Evolutionary conservation across 2,888 invertebrate genomes (phyloP).

Genomic region (Pelosia muscerda): DNA sequence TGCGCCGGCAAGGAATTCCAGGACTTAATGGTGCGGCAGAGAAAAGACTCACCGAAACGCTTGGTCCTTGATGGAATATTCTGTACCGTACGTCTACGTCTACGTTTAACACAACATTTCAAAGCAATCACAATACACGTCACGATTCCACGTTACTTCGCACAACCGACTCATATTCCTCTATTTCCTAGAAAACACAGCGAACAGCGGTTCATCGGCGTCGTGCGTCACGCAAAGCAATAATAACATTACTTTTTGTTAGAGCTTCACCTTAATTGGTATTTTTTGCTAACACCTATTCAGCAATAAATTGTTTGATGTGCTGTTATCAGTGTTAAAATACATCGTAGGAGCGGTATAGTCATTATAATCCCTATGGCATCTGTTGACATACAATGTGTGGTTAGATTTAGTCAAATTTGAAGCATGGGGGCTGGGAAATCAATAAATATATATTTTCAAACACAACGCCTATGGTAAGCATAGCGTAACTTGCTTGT

Average conservation of each 20-base stretch:
- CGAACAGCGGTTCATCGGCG: slow-evolving; percentile 15
- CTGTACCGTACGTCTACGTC: too few species aligned
- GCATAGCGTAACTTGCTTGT: too few species aligned
- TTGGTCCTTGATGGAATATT: too few species aligned
- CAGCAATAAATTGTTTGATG: slow-evolving; percentile 22
- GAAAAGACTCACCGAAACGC: too few species aligned
- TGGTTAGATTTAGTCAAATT: too few species aligned
- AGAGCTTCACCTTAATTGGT: slow-evolving; percentile 21
- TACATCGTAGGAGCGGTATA: too few species aligned
- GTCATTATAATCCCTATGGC: neutral
- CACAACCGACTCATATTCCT: slow-evolving; percentile 7
- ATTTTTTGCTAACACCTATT: slow-evolving; percentile 26
- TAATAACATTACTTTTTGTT: slow-evolving; percentile 44
- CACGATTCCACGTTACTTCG: slow-evolving; percentile 9
- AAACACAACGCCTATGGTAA: too few species aligned
- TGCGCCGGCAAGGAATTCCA: too few species aligned
- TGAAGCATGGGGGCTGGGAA: too few species aligned
- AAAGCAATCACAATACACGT: slow-evolving; percentile 2
- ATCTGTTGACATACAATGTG: too few species aligned
- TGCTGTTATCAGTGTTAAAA: neutral
- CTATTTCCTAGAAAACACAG: slow-evolving; percentile 15
- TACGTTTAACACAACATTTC: neutral
- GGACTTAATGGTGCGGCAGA: too few species aligned
- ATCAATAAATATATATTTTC: too few species aligned
- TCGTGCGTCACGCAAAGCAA: slow-evolving; percentile 46